Base-by-base conservation (phyloP, 2,888 invertebrate genomes). In the Lobophora halterata region DNA sequence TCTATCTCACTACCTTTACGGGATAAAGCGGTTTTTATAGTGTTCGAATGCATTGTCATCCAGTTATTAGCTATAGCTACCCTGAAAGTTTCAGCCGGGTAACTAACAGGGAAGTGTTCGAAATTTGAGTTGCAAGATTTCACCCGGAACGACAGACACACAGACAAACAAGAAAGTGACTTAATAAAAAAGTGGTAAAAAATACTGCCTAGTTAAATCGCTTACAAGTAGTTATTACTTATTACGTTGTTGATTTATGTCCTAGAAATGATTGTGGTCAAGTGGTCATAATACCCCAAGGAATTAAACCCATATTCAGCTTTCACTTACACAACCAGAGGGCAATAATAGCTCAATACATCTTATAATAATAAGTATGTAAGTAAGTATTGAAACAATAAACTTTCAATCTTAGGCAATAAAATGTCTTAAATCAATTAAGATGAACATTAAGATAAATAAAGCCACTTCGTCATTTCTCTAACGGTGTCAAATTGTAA, bases 371-470 rank as follows among this genome's bases (percentile, higher is more conserved):
- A 31, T 28, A 35, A 42, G 24, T 46, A 38, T 23, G 30, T 44
- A 31, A n/a, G 28, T 28, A 47, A 48, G 46, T 52, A 46, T 38
- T 42, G 13, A 28, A 32, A 38, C 54, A 56, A 63, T 59, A 52
- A 48, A 58, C 61, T 63, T 60, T 61, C 61, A 41, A 58, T 57
- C 47, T 50, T 34, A 44, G 39, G 44, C 43, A 38, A 49, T 52
- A 46, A n/a, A 54, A 50, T 38, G 46, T 49, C 54, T 51, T 50
- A 57, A 65, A 62, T 68, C 71, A 70, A 73, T 74, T 73, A 61
- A 69, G 75, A 74, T 74, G 51, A 49, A 52, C 61, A 59, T 70
- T 49, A 50, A 66, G 74, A 73, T 73, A 66, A 58, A 33, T 35
- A 13, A 29, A 40, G 46, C 19, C 10, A 20, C 31, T 18, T 26